Evolutionary conservation across 2,888 invertebrate genomes (phyloP), one percentile per base, ranked within the genome.

Genomic region (Acrocyrtus sp.): DNA sequence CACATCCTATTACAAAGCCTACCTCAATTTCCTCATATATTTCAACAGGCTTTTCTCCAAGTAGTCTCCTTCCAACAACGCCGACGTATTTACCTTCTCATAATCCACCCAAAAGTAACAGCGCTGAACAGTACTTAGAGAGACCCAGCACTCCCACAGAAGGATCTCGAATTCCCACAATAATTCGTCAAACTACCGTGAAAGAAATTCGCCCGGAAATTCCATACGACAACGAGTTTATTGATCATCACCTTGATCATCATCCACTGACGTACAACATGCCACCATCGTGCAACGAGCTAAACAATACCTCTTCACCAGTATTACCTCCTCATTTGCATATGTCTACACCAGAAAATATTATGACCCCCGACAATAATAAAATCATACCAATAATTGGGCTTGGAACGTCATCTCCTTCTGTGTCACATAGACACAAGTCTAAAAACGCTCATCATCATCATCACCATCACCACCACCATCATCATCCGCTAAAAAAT

Each of bases 111-210:
- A n/a, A n/a, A n/a, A n/a, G n/a, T n/a, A n/a, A n/a, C n/a, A n/a
- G n/a, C n/a, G n/a, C n/a, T n/a, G n/a, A n/a, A n/a, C n/a, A n/a
- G n/a, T n/a, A n/a, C n/a, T n/a, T n/a, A n/a, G n/a, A n/a, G n/a
- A n/a, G n/a, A n/a, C n/a, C n/a, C n/a, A n/a, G n/a, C n/a, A n/a
- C 63, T 6, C 65, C 65, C n/a, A 65, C 47, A 5, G 70, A 70
- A 29, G 75, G 75, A 12, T 69, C 60, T 34, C 53, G 75, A 6
- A 75, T 75, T 17, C 75, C 75, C 10, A 75, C 75, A 15, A 53
- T 75, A 26, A 68, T 75, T 12, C 63, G 72, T 21, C 53, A 60
- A 21, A 17, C 54, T 17, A 57, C 57, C 0, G 27, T 17, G 21
- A 26, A 61, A 19, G 4, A 45, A 4, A 57, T 66, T 22, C 24